A percentile compares a stretch with the other conserved stretches of the same genome.
phyloP scores from a whole-genome alignment of 2,797 vertebrate species.

The Adrianichthys oophorus region DNA sequence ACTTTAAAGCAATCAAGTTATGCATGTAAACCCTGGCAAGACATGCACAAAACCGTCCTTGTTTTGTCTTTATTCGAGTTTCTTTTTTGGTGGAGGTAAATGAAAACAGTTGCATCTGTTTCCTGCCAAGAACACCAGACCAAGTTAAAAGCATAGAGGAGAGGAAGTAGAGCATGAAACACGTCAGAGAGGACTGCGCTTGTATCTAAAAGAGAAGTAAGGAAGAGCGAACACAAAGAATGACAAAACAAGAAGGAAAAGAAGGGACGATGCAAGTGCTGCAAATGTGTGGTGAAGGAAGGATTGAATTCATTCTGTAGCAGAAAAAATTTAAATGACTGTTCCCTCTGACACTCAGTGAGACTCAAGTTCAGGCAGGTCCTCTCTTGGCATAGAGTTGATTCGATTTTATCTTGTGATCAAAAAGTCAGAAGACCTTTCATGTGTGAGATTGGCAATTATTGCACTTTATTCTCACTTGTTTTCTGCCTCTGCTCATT shows the following conservation, averaged over 20 bases:
- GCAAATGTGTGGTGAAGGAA: constrained; percentile 5
- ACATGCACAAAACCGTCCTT: background rate
- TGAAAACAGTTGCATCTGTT: constrained; percentile 12
- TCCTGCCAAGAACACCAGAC: constrained; percentile 11
- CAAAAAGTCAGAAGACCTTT: constrained; percentile 9
- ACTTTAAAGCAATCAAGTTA: too few relatives aligned
- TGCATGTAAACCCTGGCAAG: background rate
- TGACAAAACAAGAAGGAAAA: constrained; percentile 4
- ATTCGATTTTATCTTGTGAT: background rate
- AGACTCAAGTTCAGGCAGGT: constrained; percentile 1
- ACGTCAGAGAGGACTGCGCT: constrained; percentile 28
- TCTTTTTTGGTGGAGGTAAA: background rate
- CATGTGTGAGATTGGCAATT: background rate
- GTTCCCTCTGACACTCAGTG: background rate
- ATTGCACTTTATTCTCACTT: background rate
- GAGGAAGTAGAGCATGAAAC: constrained; percentile 45
- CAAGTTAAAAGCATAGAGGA: constrained; percentile 21
- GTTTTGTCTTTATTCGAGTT: background rate
- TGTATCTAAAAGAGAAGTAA: constrained; percentile 21
- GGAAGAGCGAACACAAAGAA: constrained; percentile 11
- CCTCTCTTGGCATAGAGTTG: background rate
- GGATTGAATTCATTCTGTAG: constrained; percentile 5
- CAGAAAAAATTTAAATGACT: background rate
- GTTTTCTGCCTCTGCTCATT: background rate
- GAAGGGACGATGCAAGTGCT: constrained; percentile 5